These are phyloP conservation scores for Tor tambroides DNA, from an alignment of 2,113 vertebrate genomes.

Conservation along the genomic window DNA sequence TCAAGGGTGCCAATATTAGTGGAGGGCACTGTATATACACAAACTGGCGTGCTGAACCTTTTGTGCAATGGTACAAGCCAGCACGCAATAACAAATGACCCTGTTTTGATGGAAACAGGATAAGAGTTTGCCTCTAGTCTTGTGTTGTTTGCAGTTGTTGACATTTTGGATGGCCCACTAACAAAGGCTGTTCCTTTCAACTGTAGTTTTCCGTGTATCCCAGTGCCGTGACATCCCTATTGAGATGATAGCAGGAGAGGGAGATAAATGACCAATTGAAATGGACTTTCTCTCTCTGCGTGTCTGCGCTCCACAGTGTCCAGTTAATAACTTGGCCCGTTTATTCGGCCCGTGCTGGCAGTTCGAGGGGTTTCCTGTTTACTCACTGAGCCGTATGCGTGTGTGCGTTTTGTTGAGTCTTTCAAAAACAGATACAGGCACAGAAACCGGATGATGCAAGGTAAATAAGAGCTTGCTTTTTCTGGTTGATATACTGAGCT, in stretches of 20 bases:
- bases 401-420: neutral
- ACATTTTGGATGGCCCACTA: slow-evolving; percentile 7
- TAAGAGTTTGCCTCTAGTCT: neutral
- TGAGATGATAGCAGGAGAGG: neutral
- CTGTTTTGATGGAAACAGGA: slow-evolving; percentile 8
- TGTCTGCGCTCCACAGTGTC: slow-evolving; percentile 35
- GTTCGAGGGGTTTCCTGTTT: slow-evolving; percentile 53
- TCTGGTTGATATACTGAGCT: neutral
- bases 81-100: neutral
- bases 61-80: slow-evolving; percentile 15
- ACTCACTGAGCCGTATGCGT: neutral
- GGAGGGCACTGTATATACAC: too few relatives aligned
- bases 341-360: slow-evolving; percentile 45
- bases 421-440: neutral
- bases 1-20: too few relatives aligned
- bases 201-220: neutral
- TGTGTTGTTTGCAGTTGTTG: slow-evolving; percentile 19
- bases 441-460: slow-evolving; percentile 12
- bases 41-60: neutral
- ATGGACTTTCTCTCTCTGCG: neutral
- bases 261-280: slow-evolving; percentile 28
- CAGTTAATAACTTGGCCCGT: slow-evolving; percentile 55
- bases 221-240: slow-evolving; percentile 31
- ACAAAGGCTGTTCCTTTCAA: slow-evolving; percentile 29
- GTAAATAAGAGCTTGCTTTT: slow-evolving; percentile 9